Base-by-base conservation (phyloP, 2,113 vertebrate genomes). In the Microcebus griseorufus region DNA sequence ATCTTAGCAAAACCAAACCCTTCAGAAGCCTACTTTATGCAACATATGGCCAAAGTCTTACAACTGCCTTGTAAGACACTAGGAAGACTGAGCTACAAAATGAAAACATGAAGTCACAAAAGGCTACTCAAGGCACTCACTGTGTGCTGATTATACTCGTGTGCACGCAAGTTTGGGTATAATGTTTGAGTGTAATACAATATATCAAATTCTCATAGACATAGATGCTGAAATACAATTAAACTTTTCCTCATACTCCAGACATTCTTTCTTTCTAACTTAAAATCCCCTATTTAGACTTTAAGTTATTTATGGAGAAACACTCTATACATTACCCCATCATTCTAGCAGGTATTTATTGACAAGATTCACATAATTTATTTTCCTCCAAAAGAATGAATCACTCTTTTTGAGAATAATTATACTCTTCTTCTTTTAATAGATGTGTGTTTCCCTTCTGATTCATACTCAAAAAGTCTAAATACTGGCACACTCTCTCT, bases 401-500 rank as follows among this genome's bases (percentile, higher is more conserved):
- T 87, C 45, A 60, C 14, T 81, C 53, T 42, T 55, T 84, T 82
- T 58, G 64, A n/a, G 25, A 80, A 67, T 48, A 87, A 79, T 69
- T 53, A 60, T 11, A 60, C 51, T 8, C 20, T 45, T 87, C 27
- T 80, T 73, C 45, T 76, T 72, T 27, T 81, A 94, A 48, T 14
- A 73, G 6, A 55, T 29, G 13, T 37, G 5, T 37, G 22, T 92
- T 72, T 84, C 51, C 32, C 17, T 67, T 60, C 55, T 45, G 45
- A 86, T 39, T 80, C n/a, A 51, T 37, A 83, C 4, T 84, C 67
- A 91, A 42, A 89, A 89, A 23, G 22, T 55, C 73, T 94, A 75
- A 55, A 85, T 14, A 32, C 4, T 60, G 42, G 34, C 6, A 22
- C 11, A n/a, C 16, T 29, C 17, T 78, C 64, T 85, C 37, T 55